Evolutionary conservation across 2,113 vertebrate genomes (phyloP).

Genomic region (Hemiscyllium ocellatum): DNA sequence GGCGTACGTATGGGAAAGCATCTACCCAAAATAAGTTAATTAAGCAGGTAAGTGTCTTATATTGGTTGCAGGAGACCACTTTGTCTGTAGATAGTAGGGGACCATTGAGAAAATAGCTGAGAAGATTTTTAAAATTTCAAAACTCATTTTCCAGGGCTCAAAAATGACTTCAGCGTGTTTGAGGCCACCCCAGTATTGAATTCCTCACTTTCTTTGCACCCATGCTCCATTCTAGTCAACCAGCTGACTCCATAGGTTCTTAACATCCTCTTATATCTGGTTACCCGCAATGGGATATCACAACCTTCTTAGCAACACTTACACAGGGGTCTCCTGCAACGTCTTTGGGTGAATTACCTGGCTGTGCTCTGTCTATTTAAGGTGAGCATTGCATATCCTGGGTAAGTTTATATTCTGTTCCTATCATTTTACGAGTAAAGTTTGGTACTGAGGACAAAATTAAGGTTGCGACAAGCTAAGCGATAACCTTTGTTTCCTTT

Average conservation of each 20-base stretch:
- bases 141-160: neutral
- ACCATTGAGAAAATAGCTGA: neutral
- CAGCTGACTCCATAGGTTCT: neutral
- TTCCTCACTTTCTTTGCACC: neutral
- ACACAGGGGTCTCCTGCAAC: neutral
- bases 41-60: too few relatives aligned
- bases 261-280: neutral
- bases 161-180: neutral
- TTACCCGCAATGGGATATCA: neutral
- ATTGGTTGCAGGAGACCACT: too few relatives aligned
- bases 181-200: neutral
- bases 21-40: too few relatives aligned
- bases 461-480: neutral
- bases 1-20: too few relatives aligned
- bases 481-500: too few relatives aligned
- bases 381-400: neutral
- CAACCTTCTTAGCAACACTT: neutral
- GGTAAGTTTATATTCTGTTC: neutral
- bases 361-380: neutral
- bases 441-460: neutral
- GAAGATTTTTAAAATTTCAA: neutral
- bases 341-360: neutral
- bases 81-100: too few relatives aligned
- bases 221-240: neutral
- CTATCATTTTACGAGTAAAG: neutral